These are phyloP conservation scores for Drosophila anceps DNA, from an alignment of 2,888 invertebrate species.

Conservation along the genomic window DNA sequence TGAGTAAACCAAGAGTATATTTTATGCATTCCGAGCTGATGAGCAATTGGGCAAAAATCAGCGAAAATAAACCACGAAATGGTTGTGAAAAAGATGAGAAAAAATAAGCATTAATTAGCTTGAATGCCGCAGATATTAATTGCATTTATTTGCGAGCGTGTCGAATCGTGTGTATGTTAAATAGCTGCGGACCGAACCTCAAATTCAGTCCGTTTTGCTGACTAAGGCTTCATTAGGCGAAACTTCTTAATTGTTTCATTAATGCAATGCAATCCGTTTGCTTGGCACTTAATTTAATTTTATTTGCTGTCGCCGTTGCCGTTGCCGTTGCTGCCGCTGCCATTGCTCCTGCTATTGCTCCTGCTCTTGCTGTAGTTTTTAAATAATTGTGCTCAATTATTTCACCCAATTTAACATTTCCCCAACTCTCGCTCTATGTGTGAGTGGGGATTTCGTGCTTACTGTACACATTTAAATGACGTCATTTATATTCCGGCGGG, in stretches of 20 bases:
- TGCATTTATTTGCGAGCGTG: constrained; percentile 45
- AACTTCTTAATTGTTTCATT: constrained; percentile 78
- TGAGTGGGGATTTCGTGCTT: constrained; percentile 49
- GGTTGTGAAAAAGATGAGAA: constrained; percentile 2
- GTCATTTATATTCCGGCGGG: constrained; percentile 78
- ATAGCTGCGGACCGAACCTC: constrained; percentile 28
- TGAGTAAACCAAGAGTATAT: neutral
- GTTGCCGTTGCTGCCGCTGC: constrained; percentile 15
- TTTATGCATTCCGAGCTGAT: constrained; percentile 12
- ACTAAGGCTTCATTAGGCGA: constrained; percentile 77
- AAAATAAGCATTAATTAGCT: constrained; percentile 60
- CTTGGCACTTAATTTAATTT: constrained; percentile 76
- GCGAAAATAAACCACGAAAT: constrained; percentile 18
- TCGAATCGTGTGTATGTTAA: constrained; percentile 31
- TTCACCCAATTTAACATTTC: constrained; percentile 79
- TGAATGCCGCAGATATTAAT: constrained; percentile 58
- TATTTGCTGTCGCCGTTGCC: constrained; percentile 62
- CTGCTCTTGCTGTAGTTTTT: constrained; percentile 61
- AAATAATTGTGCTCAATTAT: constrained; percentile 79
- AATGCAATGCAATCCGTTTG: constrained; percentile 78
- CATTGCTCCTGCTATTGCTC: constrained; percentile 15
- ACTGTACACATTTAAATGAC: constrained; percentile 71
- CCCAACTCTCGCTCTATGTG: constrained; percentile 26
- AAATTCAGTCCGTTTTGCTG: constrained; percentile 34
- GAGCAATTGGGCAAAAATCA: constrained; percentile 6